phyloP scores from a whole-genome alignment of 2,797 vertebrate genomes.

The Sebastes kiyomatsui region DNA sequence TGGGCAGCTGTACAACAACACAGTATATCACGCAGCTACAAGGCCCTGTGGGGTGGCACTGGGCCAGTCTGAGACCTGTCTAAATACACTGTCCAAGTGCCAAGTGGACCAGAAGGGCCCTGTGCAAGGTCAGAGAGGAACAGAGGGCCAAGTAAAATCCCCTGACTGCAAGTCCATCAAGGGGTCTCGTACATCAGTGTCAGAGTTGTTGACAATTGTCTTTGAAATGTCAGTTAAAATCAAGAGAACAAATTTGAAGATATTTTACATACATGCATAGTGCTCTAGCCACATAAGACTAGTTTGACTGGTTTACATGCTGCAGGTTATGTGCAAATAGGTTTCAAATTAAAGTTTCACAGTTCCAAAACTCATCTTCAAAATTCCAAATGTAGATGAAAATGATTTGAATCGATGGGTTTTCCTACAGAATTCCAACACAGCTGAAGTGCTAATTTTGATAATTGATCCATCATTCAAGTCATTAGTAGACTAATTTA shows the following conservation, averaged over 20 bases:
- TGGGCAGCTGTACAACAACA: conserved; percentile 51
- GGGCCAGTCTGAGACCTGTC: conserved; percentile 49
- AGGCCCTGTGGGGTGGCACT: conserved; percentile 39
- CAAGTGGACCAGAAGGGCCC: conserved; percentile 45
- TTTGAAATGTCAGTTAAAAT: not conserved
- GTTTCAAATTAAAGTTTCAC: not conserved
- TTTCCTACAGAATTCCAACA: not conserved
- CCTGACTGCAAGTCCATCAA: conserved; percentile 3
- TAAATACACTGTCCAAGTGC: conserved; percentile 30
- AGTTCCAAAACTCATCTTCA: not conserved
- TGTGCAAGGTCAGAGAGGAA: conserved; percentile 52
- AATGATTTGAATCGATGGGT: not conserved
- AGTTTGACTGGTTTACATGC: not conserved
- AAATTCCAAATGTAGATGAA: not conserved
- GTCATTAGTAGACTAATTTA: not conserved
- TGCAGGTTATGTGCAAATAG: not conserved
- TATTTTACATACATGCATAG: not conserved
- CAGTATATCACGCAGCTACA: conserved; percentile 66
- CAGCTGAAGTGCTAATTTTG: not conserved
- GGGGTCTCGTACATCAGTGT: not conserved
- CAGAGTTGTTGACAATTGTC: not conserved
- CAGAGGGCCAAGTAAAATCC: conserved; percentile 32
- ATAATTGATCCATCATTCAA: not conserved
- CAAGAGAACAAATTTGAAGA: not conserved
- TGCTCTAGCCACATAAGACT: not conserved